phyloP scores from a whole-genome alignment of 2,888 invertebrate species.

The Athalia circularis region DNA sequence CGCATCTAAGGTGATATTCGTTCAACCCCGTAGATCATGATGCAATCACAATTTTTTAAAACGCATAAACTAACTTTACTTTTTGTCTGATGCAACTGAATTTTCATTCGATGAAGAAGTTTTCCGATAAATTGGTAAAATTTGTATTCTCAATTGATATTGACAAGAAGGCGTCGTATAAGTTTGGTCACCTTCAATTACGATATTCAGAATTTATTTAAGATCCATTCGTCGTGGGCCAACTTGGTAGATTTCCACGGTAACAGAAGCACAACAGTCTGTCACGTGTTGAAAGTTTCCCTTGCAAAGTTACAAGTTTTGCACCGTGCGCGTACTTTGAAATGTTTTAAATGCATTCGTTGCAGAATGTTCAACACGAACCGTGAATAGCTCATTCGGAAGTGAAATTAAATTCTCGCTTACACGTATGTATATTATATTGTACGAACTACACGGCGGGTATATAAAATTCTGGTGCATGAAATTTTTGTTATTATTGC shows the following conservation, averaged over 20 bases:
- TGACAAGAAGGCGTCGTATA: conserved; percentile 26
- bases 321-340: conserved; percentile 37
- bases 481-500: too few species aligned
- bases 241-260: conserved; percentile 33
- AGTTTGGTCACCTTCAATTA: conserved; percentile 38
- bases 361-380: conserved; percentile 27
- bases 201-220: conserved; percentile 30
- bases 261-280: conserved; percentile 36
- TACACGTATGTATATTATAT: not conserved
- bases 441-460: too few species aligned
- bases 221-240: conserved; percentile 22
- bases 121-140: conserved; percentile 18
- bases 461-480: too few species aligned
- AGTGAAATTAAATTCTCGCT: conserved; percentile 33
- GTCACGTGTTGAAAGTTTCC: conserved; percentile 33
- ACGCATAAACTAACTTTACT: too few species aligned
- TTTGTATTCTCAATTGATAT: conserved; percentile 35
- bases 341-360: conserved; percentile 41
- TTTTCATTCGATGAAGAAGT: not conserved
- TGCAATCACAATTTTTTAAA: too few species aligned
- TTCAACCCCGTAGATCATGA: too few species aligned
- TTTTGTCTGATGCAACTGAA: too few species aligned
- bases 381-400: conserved; percentile 27
- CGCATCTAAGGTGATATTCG: too few species aligned
- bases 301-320: conserved; percentile 26